Base-by-base conservation (phyloP, 30 jellyfish, hydroid and myxozoan species). In the Aurelia sp. region DNA sequence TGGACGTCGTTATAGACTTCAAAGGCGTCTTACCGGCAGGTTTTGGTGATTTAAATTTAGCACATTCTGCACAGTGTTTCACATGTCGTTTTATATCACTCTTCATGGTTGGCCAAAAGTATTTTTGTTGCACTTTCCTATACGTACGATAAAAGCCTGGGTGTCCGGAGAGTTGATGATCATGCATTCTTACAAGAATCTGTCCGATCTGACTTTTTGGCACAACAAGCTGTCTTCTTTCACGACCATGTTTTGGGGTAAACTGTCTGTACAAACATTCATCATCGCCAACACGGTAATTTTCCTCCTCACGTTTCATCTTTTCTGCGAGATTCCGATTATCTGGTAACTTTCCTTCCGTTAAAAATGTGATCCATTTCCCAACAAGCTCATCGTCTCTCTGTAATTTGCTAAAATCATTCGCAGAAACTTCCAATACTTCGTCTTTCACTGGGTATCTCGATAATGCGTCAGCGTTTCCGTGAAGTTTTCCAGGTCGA, bases 401-500 rank as follows among this genome's bases (percentile, higher is more conserved):
- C 19, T 53, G 65, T 18, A 53, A 12, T 18, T 53, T 13, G 19
- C 65, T 53, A 53, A 53, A 53, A 18, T 13, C 65, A 13, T 53
- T 53, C 65, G 65, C 19, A 13, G 73, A n/a, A 35, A 60, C 24
- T 68, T n/a, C 85, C 20, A 20, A 24, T 70, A 66, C n/a, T 53
- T 18, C 48, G 72, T 77, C 91, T 47, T 88, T 83, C 64, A 24
- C 41, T 59, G 97, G 90, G 72, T 47, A 61, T 67, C 88, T 50
- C 80, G 88, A 80, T 65, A 89, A 51, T 11, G 84, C 70, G 38
- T 88, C 96, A 5, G 88, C 96, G 50, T 51, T 79, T 47, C 81
- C 82, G n/a, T 77, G 88, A 10, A 60, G 82, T 48, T 55, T 79
- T 22, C 96, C 96, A 51, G 90, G 96, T 19, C 96, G 72, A 58